These are phyloP conservation scores for Taenaris catops DNA, from an alignment of 2,888 invertebrate genomes.

Conservation along the genomic window DNA sequence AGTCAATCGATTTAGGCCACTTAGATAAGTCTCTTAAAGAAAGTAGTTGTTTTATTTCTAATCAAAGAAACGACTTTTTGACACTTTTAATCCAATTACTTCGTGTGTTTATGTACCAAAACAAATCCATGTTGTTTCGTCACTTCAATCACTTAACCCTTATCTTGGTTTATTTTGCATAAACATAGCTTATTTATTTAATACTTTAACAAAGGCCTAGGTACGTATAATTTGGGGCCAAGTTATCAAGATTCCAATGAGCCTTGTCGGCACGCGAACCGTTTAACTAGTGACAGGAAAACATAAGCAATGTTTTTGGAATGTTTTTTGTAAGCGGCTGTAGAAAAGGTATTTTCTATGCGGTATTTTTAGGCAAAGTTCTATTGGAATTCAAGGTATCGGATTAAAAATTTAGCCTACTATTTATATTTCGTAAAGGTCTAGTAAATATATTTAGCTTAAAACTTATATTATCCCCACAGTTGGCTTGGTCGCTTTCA, in stretches of 20 bases:
- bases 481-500: too few species aligned
- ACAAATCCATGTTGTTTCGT: constrained; percentile 19
- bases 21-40: neutral
- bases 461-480: too few species aligned
- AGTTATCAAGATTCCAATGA: constrained; percentile 58
- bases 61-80: neutral
- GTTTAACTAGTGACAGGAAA: constrained; percentile 58
- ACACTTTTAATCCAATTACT: constrained; percentile 19
- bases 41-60: too few species aligned
- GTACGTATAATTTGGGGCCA: constrained; percentile 57
- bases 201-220: constrained; percentile 29
- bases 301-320: constrained; percentile 41
- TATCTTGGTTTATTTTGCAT: constrained; percentile 22
- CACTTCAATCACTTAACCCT: constrained; percentile 20
- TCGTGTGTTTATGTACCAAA: constrained; percentile 17
- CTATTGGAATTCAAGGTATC: constrained; percentile 1
- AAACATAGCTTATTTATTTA: constrained; percentile 25
- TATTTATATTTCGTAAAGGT: too few species aligned
- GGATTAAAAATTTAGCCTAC: neutral
- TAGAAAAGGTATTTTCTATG: constrained; percentile 2
- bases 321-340: constrained; percentile 5
- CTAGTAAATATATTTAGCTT: too few species aligned
- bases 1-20: neutral
- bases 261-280: constrained; percentile 55
- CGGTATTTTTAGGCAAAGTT: constrained; percentile 4